Evolutionary conservation across 2,888 invertebrate species (phyloP), one percentile per base, ranked within the genome.

Genomic region (Hirtodrosophila duncani): DNA sequence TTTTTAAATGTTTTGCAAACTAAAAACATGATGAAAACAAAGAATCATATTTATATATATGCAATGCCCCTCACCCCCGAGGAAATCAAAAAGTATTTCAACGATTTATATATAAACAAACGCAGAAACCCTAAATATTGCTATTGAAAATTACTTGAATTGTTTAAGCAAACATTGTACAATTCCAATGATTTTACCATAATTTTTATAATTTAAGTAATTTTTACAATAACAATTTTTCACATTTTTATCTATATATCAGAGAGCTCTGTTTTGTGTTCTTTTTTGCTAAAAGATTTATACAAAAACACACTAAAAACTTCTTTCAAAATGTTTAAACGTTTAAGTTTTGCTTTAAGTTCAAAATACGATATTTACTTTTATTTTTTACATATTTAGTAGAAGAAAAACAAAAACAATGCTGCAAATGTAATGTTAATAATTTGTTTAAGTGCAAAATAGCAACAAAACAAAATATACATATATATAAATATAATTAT

Each of bases 391-490:
- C 31, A 60, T 49, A 20, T 6, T 7, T 6, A 57, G 33, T 49
- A 57, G 57, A 50, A 79, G 65, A 49, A 55, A 55, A 63, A n/a
- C n/a, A n/a, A n/a, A n/a, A n/a, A n/a, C n/a, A 72, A 70, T 77
- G 80, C 67, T 72, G 77, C 71, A 72, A 72, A 77, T 71, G 64
- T 72, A 72, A 58, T 67, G 77, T 38, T 80, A 72, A 72, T 61
- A 48, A 43, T 55, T 71, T 39, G 39, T 63, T 41, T 72, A 72
- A 72, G 71, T 67, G 71, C 64, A 80, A 80, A 66, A 42, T 80
- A 75, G 66, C 61, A 53, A 16, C 9, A 17, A 29, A 17, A 20
- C 38, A 9, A 45, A 11, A 34, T 17, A 30, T 30, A 59, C 41
- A 56, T 48, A 59, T 43, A 63, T 63, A 66, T 30, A 58, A 63